Conservation (phyloP, 2,797 vertebrate species). For the Danio choprae region DNA sequence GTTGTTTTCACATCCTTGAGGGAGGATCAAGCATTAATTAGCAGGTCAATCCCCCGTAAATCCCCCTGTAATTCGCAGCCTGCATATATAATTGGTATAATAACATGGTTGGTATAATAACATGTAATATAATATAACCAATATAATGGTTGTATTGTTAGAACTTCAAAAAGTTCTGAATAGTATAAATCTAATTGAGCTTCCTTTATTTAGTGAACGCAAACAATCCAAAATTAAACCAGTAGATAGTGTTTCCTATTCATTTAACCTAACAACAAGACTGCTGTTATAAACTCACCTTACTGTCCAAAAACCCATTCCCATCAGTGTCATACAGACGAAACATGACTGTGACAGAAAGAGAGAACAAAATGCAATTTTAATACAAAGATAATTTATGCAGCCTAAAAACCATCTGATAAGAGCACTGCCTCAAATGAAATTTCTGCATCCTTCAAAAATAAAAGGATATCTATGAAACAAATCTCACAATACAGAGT, state of each 20-base stretch:
- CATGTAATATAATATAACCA: too few relatives aligned
- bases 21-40: too few relatives aligned
- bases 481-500: background rate
- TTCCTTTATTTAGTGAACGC: background rate
- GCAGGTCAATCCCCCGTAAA: too few relatives aligned
- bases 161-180: too few relatives aligned
- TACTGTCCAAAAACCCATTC: slow-evolving; percentile 91
- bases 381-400: background rate
- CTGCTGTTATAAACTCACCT: slow-evolving; percentile 76
- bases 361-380: background rate
- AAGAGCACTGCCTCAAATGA: background rate
- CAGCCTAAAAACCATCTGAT: background rate
- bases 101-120: too few relatives aligned
- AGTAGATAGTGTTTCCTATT: background rate
- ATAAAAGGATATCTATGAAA: background rate
- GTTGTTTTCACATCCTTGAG: too few relatives aligned
- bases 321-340: slow-evolving; percentile 95
- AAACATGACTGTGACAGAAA: slow-evolving; percentile 88
- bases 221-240: background rate
- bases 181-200: too few relatives aligned
- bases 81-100: too few relatives aligned
- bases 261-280: background rate
- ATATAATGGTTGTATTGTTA: too few relatives aligned
- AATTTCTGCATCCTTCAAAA: background rate
- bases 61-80: too few relatives aligned